These are phyloP conservation scores for Mythimna albipuncta DNA, from an alignment of 2,888 invertebrate species.

Conservation along the genomic window DNA sequence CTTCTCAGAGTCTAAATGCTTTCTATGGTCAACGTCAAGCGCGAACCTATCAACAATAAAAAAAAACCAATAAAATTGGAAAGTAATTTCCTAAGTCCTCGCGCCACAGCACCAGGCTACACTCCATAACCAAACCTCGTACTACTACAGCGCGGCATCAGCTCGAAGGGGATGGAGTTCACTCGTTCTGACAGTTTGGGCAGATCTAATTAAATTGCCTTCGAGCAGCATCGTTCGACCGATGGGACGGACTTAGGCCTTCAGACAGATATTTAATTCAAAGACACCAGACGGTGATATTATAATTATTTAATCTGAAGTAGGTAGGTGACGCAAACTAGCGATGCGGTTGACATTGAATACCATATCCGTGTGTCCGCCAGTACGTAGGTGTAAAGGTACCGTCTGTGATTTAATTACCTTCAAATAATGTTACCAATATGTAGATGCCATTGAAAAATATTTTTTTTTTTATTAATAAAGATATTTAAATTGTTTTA, in stretches of 20 bases:
- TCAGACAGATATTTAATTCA: background rate
- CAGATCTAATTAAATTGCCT: background rate
- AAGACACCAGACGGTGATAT: background rate
- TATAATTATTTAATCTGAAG: background rate
- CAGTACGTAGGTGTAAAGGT: constrained; percentile 14
- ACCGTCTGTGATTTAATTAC: background rate
- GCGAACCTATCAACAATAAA: too few relatives aligned
- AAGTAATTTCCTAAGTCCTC: too few relatives aligned
- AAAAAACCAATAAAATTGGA: too few relatives aligned
- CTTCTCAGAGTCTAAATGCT: too few relatives aligned
- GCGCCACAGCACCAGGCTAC: too few relatives aligned
- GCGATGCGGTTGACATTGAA: constrained; percentile 38
- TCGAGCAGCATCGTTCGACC: background rate
- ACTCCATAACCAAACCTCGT: too few relatives aligned
- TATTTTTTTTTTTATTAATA: background rate
- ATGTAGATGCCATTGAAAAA: constrained; percentile 1
- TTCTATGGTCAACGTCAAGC: too few relatives aligned
- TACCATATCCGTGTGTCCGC: constrained; percentile 23
- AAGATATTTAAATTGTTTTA: background rate
- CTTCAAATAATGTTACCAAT: constrained; percentile 7
- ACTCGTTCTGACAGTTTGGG: background rate
- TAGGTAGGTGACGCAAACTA: constrained; percentile 18
- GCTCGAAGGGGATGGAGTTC: background rate
- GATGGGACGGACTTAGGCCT: background rate
- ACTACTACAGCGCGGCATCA: too few relatives aligned